Conservation (phyloP, 2,113 vertebrate genomes). For the Platysteira castanea region DNA sequence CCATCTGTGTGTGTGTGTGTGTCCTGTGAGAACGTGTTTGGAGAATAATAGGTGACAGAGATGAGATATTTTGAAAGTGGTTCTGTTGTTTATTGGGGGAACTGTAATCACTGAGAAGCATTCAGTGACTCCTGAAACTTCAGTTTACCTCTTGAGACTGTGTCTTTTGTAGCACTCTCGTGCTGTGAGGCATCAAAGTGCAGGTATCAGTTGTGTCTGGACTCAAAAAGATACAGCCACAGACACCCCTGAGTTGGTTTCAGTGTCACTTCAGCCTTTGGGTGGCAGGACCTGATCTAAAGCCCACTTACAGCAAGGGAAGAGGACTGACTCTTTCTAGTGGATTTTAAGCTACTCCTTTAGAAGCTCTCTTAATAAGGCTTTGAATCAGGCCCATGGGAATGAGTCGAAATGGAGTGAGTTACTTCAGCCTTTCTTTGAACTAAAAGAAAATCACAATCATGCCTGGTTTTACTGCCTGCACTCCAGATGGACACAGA, state of each 20-base stretch:
- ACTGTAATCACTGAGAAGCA: not conserved
- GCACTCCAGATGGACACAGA: conserved; percentile 19
- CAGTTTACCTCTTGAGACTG: not conserved
- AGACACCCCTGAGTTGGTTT: not conserved
- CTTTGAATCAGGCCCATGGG: conserved; percentile 3
- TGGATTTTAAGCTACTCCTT: not conserved
- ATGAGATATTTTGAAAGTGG: not conserved
- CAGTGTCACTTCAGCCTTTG: not conserved
- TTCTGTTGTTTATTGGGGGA: not conserved
- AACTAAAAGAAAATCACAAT: conserved; percentile 13
- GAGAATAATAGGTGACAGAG: not conserved
- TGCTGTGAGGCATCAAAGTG: not conserved
- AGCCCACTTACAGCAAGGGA: not conserved
- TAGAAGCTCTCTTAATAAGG: not conserved
- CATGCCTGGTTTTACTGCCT: conserved; percentile 2
- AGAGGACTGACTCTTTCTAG: not conserved
- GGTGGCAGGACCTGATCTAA: not conserved
- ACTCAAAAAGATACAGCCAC: not conserved
- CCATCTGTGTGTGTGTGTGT: not conserved
- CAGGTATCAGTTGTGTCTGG: not conserved
- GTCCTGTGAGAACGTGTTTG: not conserved
- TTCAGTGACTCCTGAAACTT: not conserved
- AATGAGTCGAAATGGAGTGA: not conserved
- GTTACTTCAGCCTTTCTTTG: conserved; percentile 19
- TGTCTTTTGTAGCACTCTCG: not conserved